A percentile compares a stretch with the other conserved stretches of the same genome.
These are phyloP conservation scores for Lochmaea capreae DNA, from an alignment of 2,888 invertebrate species.

Conservation along the genomic window DNA sequence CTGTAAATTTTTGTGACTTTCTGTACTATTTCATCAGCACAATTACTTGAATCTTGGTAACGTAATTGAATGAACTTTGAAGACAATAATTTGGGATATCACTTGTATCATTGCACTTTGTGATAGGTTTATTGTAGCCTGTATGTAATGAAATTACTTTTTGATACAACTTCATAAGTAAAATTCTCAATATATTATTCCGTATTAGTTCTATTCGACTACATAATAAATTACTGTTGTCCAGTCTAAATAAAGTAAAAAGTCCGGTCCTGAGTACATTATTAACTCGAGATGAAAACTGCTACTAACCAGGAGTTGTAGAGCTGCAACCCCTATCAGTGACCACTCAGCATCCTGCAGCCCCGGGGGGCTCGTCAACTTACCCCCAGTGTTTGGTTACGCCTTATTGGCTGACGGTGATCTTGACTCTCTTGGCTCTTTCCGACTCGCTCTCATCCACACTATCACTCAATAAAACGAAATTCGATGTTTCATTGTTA, in stretches of 20 bases:
- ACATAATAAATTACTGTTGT: neutral
- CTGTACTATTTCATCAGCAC: no score
- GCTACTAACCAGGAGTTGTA: slow-evolving; percentile 46
- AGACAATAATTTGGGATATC: no score
- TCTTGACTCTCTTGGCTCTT: slow-evolving; percentile 47
- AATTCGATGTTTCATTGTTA: slow-evolving; percentile 31
- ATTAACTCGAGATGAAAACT: slow-evolving; percentile 29
- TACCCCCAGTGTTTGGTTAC: slow-evolving; percentile 64
- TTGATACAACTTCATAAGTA: neutral
- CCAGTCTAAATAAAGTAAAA: neutral
- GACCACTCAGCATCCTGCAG: slow-evolving; percentile 62
- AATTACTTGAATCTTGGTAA: no score
- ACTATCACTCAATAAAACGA: slow-evolving; percentile 47
- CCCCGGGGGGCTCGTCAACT: slow-evolving; percentile 61
- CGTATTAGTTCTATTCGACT: no score
- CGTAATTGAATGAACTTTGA: no score
- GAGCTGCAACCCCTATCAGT: slow-evolving; percentile 56
- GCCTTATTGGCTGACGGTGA: slow-evolving; percentile 62
- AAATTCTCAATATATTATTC: neutral
- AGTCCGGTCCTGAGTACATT: slow-evolving; percentile 22
- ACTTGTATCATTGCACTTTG: no score
- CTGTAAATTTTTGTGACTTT: no score
- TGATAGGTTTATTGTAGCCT: no score
- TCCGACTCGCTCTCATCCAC: slow-evolving; percentile 38
- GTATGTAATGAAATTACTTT: no score